These are phyloP conservation scores for Hirudinaria manillensis DNA, from an alignment of 2,888 invertebrate genomes.

Conservation along the genomic window DNA sequence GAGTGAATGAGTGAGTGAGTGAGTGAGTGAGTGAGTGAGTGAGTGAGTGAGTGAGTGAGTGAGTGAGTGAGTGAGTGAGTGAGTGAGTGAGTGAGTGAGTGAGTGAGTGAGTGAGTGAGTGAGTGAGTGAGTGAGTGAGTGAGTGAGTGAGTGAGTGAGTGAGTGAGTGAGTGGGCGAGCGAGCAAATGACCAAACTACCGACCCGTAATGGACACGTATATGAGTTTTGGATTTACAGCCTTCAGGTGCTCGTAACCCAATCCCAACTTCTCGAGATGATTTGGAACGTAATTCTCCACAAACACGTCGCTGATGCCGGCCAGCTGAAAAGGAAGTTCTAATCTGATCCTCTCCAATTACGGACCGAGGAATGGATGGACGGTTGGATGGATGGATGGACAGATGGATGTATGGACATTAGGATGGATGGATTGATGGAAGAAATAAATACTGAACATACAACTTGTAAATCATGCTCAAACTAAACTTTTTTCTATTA, in stretches of 20 bases:
- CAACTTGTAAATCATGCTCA: no score
- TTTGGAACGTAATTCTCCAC: constrained; percentile 92
- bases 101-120: background rate
- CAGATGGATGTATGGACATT: no score
- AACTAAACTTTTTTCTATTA: no score
- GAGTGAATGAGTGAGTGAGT: constrained; percentile 10
- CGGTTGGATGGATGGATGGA: no score
- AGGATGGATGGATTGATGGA: background rate
- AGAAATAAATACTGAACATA: constrained; percentile 11
- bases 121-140: background rate
- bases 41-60: background rate
- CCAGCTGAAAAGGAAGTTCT: constrained; percentile 59
- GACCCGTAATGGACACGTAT: constrained; percentile 83
- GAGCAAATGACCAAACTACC: constrained; percentile 22
- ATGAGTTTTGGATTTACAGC: constrained; percentile 70
- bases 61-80: background rate
- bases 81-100: background rate
- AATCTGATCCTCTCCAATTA: no score
- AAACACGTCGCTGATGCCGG: constrained; percentile 73
- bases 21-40: background rate
- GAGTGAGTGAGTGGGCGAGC: no score
- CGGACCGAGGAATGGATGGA: no score
- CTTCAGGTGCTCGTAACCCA: constrained; percentile 74
- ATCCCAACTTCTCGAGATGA: constrained; percentile 66
- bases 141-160: background rate